Conservation (phyloP, 2,797 vertebrate genomes). For the Spinus pinus region DNA sequence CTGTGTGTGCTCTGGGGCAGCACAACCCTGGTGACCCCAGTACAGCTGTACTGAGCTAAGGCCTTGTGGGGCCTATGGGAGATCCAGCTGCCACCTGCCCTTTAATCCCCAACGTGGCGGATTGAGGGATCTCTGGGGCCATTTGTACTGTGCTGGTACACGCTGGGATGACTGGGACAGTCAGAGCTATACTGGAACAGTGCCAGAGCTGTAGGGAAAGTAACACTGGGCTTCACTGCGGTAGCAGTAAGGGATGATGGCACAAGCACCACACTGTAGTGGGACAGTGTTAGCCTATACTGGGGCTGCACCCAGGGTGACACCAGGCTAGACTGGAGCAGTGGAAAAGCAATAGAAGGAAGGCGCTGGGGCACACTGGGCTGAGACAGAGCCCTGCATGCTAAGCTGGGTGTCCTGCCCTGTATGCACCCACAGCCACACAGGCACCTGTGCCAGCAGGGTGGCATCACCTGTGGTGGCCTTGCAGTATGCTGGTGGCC, state of each 20-base stretch:
- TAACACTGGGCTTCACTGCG: background rate
- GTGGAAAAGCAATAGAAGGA: background rate
- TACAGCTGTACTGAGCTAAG: background rate
- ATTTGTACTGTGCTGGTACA: background rate
- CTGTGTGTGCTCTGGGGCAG: rapidly evolving
- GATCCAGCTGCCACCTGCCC: background rate
- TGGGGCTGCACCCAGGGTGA: background rate
- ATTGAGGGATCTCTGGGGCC: background rate
- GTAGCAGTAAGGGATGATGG: background rate
- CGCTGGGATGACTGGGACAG: background rate
- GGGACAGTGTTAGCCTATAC: background rate
- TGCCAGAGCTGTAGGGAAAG: background rate
- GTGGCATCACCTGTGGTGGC: background rate
- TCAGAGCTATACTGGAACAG: background rate
- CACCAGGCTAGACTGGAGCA: background rate
- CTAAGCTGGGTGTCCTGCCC: background rate
- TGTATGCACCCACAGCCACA: rapidly evolving
- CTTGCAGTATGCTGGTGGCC: background rate
- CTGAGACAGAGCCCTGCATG: background rate
- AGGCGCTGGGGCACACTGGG: background rate
- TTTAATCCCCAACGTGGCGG: rapidly evolving
- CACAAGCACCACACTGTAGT: rapidly evolving
- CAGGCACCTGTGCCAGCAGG: background rate
- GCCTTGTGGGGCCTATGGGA: rapidly evolving
- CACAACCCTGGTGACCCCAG: background rate